Evolutionary conservation across 2,888 invertebrate genomes (phyloP).

Genomic region (Vanessa cardui): DNA sequence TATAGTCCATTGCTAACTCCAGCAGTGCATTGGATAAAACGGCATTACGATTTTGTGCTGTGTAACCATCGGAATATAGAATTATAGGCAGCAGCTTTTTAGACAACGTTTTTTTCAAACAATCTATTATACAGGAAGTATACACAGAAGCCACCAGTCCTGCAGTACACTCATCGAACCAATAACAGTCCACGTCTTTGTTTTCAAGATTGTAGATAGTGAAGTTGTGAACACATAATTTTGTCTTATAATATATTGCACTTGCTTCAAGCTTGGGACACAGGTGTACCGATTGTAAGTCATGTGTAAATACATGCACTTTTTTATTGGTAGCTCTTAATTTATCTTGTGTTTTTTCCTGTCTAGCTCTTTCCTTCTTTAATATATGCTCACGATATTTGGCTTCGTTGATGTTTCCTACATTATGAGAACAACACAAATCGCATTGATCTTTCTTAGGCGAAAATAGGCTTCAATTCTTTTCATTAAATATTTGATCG

Average conservation of each 20-base stretch:
- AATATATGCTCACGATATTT: conserved; percentile 23
- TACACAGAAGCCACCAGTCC: conserved; percentile 36
- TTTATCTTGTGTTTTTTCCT: conserved; percentile 31
- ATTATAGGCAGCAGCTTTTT: conserved; percentile 19
- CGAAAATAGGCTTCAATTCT: background rate
- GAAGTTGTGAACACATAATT: conserved; percentile 33
- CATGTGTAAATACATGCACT: conserved; percentile 25
- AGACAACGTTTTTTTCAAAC: conserved; percentile 35
- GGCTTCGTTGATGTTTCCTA: conserved; percentile 22
- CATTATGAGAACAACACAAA: conserved; percentile 14
- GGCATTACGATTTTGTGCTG: background rate
- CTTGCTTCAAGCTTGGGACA: conserved; percentile 24
- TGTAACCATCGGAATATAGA: conserved; percentile 39
- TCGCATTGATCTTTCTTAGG: conserved; percentile 14
- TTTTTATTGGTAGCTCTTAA: too few relatives aligned
- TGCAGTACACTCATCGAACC: conserved; percentile 35
- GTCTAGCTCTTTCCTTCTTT: conserved; percentile 27
- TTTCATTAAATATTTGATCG: conserved; percentile 6
- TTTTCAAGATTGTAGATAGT: background rate
- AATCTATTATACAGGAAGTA: conserved; percentile 36
- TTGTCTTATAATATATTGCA: conserved; percentile 36
- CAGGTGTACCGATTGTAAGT: conserved; percentile 31
- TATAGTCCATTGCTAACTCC: background rate
- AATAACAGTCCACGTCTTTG: background rate
- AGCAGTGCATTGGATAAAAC: background rate